Evolutionary conservation across 2,888 invertebrate genomes (phyloP), one percentile per base, ranked within the genome.

Genomic region (Parapristionchus giblindavisi): DNA sequence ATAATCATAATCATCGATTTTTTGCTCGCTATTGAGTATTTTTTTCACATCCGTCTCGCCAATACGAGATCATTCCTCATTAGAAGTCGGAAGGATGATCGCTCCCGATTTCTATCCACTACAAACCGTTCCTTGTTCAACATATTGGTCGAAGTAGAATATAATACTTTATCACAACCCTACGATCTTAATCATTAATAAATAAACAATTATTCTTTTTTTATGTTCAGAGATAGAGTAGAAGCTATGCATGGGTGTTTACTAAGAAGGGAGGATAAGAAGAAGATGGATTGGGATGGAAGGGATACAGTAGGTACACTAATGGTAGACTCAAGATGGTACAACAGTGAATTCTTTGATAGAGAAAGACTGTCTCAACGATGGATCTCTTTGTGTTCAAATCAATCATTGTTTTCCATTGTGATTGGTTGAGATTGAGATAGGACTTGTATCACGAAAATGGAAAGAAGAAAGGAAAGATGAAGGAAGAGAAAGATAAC

Each of bases 131-230:
- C 63, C 63, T 1, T 65, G 63, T 6, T 14, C 6, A 21, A 65
- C 40, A 24, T 65, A 65, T 21, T 65, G 63, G 63, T n/a, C n/a
- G 43, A 32, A 29, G 38, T 36, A 38, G 38, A 38, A 11, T 40
- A 61, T n/a, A 65, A 65, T n/a, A 65, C 27, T 65, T 65, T 65
- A 65, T 65, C 43, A 65, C 63, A 65, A 43, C 63, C 63, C 63
- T 65, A 65, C 63, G 32, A n/a, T n/a, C n/a, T n/a, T n/a, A n/a
- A n/a, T n/a, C n/a, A n/a, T n/a, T n/a, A n/a, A n/a, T n/a, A n/a
- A n/a, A n/a, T n/a, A n/a, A n/a, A n/a, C n/a, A 32, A n/a, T n/a
- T n/a, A n/a, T n/a, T n/a, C n/a, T n/a, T n/a, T n/a, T n/a, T n/a
- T n/a, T n/a, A n/a, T n/a, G n/a, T n/a, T n/a, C n/a, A n/a, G n/a